Evolutionary conservation across 2,888 invertebrate genomes (phyloP), one percentile per base, ranked within the genome.

Genomic region (Eucera pruinosa): DNA sequence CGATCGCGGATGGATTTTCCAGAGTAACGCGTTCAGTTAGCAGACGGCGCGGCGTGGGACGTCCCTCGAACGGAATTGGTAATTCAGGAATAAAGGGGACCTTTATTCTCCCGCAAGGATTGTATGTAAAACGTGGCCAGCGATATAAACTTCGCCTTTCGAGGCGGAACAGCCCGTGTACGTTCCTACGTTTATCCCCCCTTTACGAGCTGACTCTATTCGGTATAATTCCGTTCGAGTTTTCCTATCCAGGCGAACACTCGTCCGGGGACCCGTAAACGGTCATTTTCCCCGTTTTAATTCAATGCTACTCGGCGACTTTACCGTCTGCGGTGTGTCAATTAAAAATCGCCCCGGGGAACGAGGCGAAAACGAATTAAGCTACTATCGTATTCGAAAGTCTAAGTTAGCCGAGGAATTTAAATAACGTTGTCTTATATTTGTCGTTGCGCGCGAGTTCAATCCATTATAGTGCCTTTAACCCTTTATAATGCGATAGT

Each of bases 31-130:
- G 45, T 60, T 67, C 45, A 36, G 20, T 54, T 30, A n/a, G n/a
- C 43, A 2, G 6, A 11, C 33, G n/a, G 18, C 2, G 18, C 13
- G 1, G 13, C 36, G 54, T 36, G 47, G 61, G 18, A 52, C 50
- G 65, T 47, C 66, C 68, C 64, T 25, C 1, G 33, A 33, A 47
- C 69, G 69, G 73, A 83, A 90, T 89, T 81, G 87, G 85, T 88
- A 87, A 89, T 89, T 90, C 85, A 78, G 79, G 36, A 2, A 30
- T n/a, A n/a, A n/a, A n/a, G 71, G 80, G 77, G 76, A 85, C 69
- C 71, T 36, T 75, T 85, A 84, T 72, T 82, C 72, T 65, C 80
- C 84, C 80, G 55, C 77, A 47, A 79, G 82, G 64, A 80, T 65
- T 57, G 58, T 66, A 66, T 66, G 75, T 58, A 54, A 72, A 75